Conservation (phyloP, 2,113 vertebrate genomes). For the Anolis sagrei region DNA sequence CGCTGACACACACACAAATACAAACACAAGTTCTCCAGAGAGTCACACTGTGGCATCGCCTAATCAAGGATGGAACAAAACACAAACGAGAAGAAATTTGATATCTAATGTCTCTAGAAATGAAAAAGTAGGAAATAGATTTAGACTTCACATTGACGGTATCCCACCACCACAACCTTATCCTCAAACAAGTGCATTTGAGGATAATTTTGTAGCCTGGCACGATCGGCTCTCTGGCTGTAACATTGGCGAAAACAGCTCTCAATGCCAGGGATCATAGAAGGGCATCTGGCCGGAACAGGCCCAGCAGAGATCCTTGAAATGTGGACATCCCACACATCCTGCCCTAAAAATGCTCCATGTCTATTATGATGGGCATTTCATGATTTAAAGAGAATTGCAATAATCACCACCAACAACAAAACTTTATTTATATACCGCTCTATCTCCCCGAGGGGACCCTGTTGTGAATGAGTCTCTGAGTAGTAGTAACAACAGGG, state of each 20-base stretch:
- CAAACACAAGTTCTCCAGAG: neutral
- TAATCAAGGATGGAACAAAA: too few relatives aligned
- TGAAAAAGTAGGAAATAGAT: neutral
- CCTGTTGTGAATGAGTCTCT: too few relatives aligned
- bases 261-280: neutral
- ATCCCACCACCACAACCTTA: neutral
- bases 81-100: neutral
- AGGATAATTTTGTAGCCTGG: neutral
- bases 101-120: neutral
- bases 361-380: neutral
- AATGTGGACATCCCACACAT: neutral
- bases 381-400: neutral
- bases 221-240: neutral
- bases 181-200: neutral
- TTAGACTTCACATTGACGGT: neutral
- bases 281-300: neutral
- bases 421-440: too few relatives aligned
- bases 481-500: too few relatives aligned
- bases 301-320: neutral
- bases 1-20: neutral
- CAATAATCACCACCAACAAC: neutral
- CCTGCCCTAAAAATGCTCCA: neutral
- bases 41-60: neutral
- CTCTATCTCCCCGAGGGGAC: too few relatives aligned
- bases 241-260: neutral